A percentile compares a stretch with the other conserved stretches of the same genome.
phyloP scores from a whole-genome alignment of 64 coral and sea anemone species.

The Catalaphyllia jardinei region DNA sequence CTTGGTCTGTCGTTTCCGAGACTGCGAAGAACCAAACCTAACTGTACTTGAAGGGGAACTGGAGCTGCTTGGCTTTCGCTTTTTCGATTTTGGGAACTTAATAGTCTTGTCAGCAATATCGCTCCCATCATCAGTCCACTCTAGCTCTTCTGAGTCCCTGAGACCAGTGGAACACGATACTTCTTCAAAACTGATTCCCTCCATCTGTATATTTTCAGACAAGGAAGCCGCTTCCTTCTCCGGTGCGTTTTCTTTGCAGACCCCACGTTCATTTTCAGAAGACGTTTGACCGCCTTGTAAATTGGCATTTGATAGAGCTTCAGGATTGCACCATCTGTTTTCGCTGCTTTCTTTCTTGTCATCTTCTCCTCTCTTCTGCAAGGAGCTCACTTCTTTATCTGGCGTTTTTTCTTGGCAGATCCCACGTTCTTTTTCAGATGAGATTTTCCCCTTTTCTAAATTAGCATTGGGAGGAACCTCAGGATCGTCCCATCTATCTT shows the following conservation, averaged over 20 bases:
- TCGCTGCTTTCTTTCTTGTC: too few relatives aligned
- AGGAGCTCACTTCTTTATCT: too few relatives aligned
- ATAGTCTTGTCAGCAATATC: background rate
- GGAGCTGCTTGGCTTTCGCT: background rate
- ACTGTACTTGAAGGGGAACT: background rate
- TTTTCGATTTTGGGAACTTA: background rate
- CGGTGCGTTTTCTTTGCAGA: background rate
- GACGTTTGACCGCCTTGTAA: background rate
- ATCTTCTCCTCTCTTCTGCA: too few relatives aligned
- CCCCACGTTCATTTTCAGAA: background rate
- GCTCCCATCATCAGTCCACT: conserved; percentile 1
- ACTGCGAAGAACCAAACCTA: background rate
- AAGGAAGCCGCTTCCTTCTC: background rate
- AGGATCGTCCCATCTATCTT: too few relatives aligned
- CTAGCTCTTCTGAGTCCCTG: background rate
- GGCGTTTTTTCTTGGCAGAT: too few relatives aligned
- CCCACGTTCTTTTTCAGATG: too few relatives aligned
- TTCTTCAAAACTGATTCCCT: background rate
- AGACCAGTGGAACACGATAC: too few relatives aligned
- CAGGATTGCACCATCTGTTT: too few relatives aligned
- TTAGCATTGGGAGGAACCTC: too few relatives aligned
- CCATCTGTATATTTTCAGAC: background rate
- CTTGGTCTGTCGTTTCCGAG: background rate
- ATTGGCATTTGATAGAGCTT: background rate
- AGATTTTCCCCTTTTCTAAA: too few relatives aligned